Evolutionary conservation across 2,888 invertebrate species (phyloP), one percentile per base, ranked within the genome.

Genomic region (Tromatobia lineatoria): DNA sequence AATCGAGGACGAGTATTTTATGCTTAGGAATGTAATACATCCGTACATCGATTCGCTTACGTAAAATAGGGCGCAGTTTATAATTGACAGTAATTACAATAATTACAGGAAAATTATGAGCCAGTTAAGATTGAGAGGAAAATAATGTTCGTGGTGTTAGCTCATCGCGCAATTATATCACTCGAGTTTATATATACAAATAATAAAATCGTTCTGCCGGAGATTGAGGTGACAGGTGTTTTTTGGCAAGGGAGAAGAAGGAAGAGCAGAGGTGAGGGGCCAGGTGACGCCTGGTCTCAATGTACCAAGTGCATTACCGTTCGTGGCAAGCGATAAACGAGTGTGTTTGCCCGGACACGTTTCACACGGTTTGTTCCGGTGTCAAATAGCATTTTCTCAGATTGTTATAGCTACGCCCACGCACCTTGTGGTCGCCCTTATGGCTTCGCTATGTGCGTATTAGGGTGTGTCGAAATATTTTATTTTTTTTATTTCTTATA

Each of bases 361-460:
- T 79, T 45, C 13, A 52, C 64, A 42, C 42, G 64, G 71, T 79
- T 79, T 79, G 78, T 79, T 79, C 78, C 71, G 71, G 78, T 79
- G 52, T 79, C 61, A 64, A 79, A 61, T 45, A 64, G 18, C 64
- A 50, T 52, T 78, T 61, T 64, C 50, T 64, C 52, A 23, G 61
- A 71, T 79, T 70, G 13, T 18, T 15, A 7, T 18, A n/a, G 50
- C 50, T 15, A 50, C 50, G 50, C 50, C 50, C 18, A 50, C 50
- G 18, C 15, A 1, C n/a, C 2, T 50, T 18, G n/a, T 50, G 18
- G n/a, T 50, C 18, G 10, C 50, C n/a, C 50, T n/a, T 50, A 50
- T 50, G 47, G 47, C 13, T 47, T 47, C n/a, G n/a, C n/a, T 47
- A 15, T 47, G 13, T 47, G 15, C 4, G 4, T 1, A 13, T 10